phyloP scores from a whole-genome alignment of 2,797 vertebrate genomes.

The Thamnophis elegans region DNA sequence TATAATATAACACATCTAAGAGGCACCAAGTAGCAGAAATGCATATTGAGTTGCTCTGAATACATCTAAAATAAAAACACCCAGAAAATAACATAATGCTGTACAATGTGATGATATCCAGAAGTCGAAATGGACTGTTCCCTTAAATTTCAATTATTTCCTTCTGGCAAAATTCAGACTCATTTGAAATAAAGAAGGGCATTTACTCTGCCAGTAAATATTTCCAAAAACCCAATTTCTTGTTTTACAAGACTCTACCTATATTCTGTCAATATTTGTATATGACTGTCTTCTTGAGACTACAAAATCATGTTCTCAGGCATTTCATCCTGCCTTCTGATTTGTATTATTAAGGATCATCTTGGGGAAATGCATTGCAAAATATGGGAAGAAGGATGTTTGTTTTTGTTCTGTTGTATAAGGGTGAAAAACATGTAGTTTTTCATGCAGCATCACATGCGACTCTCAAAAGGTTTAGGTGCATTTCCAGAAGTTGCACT shows the following conservation, averaged over 20 bases:
- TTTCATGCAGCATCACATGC: neutral
- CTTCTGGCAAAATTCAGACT: neutral
- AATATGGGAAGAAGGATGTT: neutral
- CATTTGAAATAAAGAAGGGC: neutral
- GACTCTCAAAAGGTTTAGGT: neutral
- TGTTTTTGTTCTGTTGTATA: neutral
- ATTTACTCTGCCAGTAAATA: neutral
- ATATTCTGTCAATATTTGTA: neutral
- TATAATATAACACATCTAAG: neutral
- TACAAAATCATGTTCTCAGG: neutral
- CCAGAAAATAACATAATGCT: neutral
- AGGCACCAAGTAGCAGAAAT: neutral
- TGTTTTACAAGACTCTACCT: neutral
- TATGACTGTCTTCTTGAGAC: neutral
- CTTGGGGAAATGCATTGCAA: neutral
- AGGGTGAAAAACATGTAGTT: neutral
- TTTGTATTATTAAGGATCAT: neutral
- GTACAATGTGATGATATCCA: neutral
- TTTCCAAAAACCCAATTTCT: neutral
- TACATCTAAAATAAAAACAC: neutral
- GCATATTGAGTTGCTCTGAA: neutral
- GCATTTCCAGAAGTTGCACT: neutral
- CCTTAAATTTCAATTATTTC: neutral
- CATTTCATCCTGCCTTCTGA: neutral
- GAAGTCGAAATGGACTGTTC: neutral